Evolutionary conservation across 2,113 vertebrate genomes (phyloP).

Genomic region (Tympanuchus pallidicinctus): DNA sequence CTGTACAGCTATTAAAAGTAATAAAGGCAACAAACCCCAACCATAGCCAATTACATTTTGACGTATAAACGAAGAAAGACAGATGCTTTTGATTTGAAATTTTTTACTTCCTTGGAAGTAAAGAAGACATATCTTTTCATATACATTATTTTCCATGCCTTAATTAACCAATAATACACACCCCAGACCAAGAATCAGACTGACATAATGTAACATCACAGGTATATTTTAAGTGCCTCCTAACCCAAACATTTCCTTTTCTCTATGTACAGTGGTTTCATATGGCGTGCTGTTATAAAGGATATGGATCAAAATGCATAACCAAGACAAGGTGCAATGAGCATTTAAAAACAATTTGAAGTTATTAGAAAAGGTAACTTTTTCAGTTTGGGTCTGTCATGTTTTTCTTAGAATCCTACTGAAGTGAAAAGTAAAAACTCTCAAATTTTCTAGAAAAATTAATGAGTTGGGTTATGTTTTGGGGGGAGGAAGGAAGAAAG

Average conservation of each 20-base stretch:
- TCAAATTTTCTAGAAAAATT: neutral
- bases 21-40: slow-evolving; percentile 86
- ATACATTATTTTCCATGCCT: slow-evolving; percentile 56
- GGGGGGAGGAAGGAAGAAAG: neutral
- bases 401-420: neutral
- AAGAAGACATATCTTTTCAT: slow-evolving; percentile 64
- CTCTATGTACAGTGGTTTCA: neutral
- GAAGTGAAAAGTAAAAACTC: neutral
- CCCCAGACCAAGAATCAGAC: slow-evolving; percentile 8
- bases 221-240: neutral
- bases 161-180: slow-evolving; percentile 62
- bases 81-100: slow-evolving; percentile 77
- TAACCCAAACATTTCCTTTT: neutral
- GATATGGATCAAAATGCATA: neutral
- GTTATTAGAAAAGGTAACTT: neutral
- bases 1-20: slow-evolving; percentile 88
- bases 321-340: neutral
- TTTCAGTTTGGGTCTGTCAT: neutral
- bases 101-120: slow-evolving; percentile 73
- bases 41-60: slow-evolving; percentile 85
- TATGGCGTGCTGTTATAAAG: neutral
- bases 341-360: neutral
- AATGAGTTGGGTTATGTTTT: neutral
- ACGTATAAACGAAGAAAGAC: slow-evolving; percentile 83
- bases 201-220: slow-evolving; percentile 24